Percentiles rank a stretch among this genome's conserved stretches.
Conservation (phyloP, 2,797 vertebrate species). For the Glossophaga mutica region DNA sequence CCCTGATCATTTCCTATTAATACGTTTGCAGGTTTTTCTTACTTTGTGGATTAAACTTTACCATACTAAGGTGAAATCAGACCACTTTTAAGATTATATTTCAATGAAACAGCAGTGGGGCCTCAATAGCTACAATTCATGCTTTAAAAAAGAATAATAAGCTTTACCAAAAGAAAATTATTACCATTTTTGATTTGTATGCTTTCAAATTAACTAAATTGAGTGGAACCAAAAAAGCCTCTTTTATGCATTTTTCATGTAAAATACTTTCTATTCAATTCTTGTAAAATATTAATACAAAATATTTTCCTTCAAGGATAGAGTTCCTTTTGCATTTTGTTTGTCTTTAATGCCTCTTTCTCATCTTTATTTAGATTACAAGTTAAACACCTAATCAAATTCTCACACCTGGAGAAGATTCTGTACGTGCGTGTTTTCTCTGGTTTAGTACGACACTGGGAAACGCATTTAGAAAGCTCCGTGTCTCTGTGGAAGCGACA, state of each 20-base stretch:
- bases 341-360: background rate
- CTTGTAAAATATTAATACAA: background rate
- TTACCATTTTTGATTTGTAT: background rate
- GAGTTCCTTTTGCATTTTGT: background rate
- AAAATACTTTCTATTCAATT: background rate
- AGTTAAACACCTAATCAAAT: background rate
- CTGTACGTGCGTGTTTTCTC: background rate
- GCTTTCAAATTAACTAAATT: background rate
- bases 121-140: background rate
- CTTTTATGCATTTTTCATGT: background rate
- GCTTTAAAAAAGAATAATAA: background rate
- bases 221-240: background rate
- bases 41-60: background rate
- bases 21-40: background rate
- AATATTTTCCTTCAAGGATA: background rate
- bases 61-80: background rate
- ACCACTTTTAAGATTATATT: background rate
- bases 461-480: background rate
- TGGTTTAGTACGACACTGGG: background rate
- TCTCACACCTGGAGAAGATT: background rate
- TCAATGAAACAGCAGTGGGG: background rate
- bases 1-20: background rate
- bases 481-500: accelerated
- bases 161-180: background rate
- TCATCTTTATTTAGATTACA: background rate